Base-by-base conservation (phyloP, 1,140 invertebrate genomes). In the Cydia fagiglandana region DNA sequence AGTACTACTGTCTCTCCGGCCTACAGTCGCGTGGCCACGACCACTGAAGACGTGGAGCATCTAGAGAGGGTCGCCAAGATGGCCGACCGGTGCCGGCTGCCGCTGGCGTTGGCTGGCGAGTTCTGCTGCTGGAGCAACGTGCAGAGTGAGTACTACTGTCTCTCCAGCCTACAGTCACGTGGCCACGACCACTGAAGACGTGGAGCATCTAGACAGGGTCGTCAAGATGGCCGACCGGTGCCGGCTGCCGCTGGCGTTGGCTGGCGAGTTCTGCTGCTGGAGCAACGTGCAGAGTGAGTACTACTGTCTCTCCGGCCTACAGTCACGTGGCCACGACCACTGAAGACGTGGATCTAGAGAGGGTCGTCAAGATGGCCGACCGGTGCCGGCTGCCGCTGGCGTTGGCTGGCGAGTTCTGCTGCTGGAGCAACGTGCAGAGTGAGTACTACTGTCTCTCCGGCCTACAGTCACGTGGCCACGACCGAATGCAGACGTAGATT, bases 101-200 rank as follows among this genome's bases (percentile, higher is more conserved):
- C 86, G 28, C 74, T 91, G 34, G 83, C 83, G 7, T 79, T 90
- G 76, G 76, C 88, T n/a, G 89, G 90, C 6, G 90, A 92, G 38
- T 88, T 91, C 73, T 66, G 80, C 2, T 78, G 76, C 70, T 85
- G 82, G 84, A 83, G 86, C 53, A 91, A 91, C 47, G 50, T 56
- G 15, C 34, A 56, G 50, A 17, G 73, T 74, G 73, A 74, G 73
- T 74, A 9, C n/a, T 10, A 61, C 17, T 61, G 9, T 61, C 20
- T 61, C n/a, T 24, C 15, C 53, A 3, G 15, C 53, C n/a, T n/a
- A n/a, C n/a, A n/a, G n/a, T n/a, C n/a, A n/a, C n/a, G n/a, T n/a
- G n/a, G 88, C 77, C 81, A 76, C 68, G 86, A 80, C 10, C 73
- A 83, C 82, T 6, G 84, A 83, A 15, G 87, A 90, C 74, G 41